Percentiles rank a stretch among this genome's conserved stretches.
phyloP scores from a whole-genome alignment of 1,140 invertebrate genomes.

The Heterodera carotae region DNA sequence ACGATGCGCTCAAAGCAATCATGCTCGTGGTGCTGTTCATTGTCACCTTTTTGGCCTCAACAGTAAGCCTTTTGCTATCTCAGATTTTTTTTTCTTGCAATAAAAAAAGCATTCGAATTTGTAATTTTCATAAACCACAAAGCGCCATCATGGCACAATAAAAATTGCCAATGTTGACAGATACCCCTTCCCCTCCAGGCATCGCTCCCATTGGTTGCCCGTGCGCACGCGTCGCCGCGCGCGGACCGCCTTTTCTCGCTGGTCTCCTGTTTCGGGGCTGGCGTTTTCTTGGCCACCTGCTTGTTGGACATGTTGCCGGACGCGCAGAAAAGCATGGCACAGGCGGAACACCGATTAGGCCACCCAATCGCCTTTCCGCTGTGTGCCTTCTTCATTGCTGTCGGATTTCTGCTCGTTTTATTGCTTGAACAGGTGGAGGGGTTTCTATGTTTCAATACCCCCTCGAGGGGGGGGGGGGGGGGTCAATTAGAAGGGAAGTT shows the following conservation, averaged over 20 bases:
- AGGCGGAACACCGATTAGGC: conserved; percentile 43
- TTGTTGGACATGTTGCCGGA: conserved; percentile 62
- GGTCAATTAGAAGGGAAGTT: too few relatives aligned
- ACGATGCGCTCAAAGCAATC: conserved; percentile 52
- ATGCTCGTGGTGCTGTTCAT: conserved; percentile 55
- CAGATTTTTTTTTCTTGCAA: background rate
- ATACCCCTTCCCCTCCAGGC: background rate
- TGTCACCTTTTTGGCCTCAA: conserved; percentile 55
- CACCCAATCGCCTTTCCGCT: conserved; percentile 25
- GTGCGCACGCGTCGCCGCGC: conserved; percentile 9
- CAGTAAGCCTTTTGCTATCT: conserved; percentile 42
- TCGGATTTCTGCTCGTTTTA: conserved; percentile 61
- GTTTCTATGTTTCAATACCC: background rate
- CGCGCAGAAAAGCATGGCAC: conserved; percentile 49
- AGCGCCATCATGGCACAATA: conserved; percentile 7
- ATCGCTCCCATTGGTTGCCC: conserved; percentile 33
- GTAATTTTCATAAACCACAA: too few relatives aligned
- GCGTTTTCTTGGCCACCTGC: conserved; percentile 62
- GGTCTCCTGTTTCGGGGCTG: conserved; percentile 52
- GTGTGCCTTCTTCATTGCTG: conserved; percentile 34
- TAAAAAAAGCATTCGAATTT: too few relatives aligned
- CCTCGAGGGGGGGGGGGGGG: too few relatives aligned
- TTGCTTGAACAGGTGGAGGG: conserved; percentile 56
- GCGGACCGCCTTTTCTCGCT: conserved; percentile 40
- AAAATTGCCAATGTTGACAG: background rate